Evolutionary conservation across 2,113 vertebrate species (phyloP).

Genomic region (Pluvialis apricaria): DNA sequence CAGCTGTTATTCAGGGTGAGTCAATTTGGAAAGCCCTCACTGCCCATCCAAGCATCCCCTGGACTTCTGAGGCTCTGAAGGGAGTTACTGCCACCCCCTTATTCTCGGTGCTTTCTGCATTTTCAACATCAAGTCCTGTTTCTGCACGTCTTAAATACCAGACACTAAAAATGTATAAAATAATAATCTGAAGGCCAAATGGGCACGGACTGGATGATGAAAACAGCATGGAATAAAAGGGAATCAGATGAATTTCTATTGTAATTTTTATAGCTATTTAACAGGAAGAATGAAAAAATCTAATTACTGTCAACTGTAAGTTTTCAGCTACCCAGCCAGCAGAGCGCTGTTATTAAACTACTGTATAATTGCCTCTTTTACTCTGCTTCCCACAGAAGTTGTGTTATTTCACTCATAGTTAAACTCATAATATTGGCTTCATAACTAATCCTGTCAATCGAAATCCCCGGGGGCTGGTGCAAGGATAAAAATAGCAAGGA

Average conservation of each 20-base stretch:
- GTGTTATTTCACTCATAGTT: slow-evolving; percentile 72
- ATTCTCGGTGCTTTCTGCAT: neutral
- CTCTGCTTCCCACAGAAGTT: slow-evolving; percentile 70
- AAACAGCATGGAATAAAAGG: neutral
- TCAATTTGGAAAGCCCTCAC: neutral
- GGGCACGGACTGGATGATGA: neutral
- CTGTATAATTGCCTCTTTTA: slow-evolving; percentile 66
- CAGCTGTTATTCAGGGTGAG: neutral
- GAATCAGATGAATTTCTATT: slow-evolving; percentile 29
- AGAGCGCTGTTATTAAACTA: slow-evolving; percentile 69
- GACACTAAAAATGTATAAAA: neutral
- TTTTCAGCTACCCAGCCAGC: slow-evolving; percentile 63
- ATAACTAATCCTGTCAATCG: slow-evolving; percentile 70
- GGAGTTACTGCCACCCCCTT: neutral
- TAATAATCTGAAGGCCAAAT: neutral
- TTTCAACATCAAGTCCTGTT: neutral
- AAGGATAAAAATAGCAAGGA: slow-evolving; percentile 18
- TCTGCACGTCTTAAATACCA: neutral
- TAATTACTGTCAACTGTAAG: slow-evolving; percentile 72
- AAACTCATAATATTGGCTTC: slow-evolving; percentile 68
- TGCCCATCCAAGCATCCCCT: neutral
- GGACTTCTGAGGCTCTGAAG: neutral
- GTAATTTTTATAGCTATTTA: slow-evolving; percentile 54
- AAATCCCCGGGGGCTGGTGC: slow-evolving; percentile 33
- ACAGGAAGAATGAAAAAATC: slow-evolving; percentile 60